Evolutionary conservation across 2,113 vertebrate genomes (phyloP).

Genomic region (Enhydra lutris): DNA sequence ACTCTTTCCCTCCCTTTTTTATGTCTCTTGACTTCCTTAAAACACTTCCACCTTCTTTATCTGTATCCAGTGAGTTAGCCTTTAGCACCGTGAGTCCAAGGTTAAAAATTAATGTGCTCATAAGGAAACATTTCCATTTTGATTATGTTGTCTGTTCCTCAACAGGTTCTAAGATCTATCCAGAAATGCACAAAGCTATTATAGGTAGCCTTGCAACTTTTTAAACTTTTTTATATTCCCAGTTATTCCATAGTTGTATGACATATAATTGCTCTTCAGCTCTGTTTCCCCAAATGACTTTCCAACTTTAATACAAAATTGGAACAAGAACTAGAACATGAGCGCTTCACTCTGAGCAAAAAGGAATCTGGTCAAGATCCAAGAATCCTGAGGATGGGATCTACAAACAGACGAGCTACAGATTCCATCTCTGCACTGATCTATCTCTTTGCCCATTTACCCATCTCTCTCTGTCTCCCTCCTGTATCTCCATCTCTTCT

Average conservation of each 20-base stretch:
- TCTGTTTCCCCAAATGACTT: not conserved
- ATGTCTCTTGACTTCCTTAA: not conserved
- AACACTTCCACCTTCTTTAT: not conserved
- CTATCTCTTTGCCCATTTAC: too few species aligned
- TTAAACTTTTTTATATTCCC: not conserved
- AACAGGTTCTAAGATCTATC: not conserved
- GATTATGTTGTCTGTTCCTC: not conserved
- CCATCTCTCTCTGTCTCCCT: not conserved
- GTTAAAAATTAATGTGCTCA: conserved; percentile 29
- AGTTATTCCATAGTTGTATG: not conserved
- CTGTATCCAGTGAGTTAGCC: not conserved
- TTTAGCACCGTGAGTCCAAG: not conserved
- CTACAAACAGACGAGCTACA: not conserved
- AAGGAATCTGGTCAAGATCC: not conserved
- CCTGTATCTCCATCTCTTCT: too few species aligned
- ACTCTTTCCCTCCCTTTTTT: not conserved
- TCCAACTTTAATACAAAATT: not conserved
- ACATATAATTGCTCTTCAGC: not conserved
- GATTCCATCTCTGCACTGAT: not conserved
- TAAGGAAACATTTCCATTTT: not conserved
- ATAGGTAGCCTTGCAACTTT: not conserved
- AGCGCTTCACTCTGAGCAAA: not conserved
- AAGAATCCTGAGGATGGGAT: not conserved
- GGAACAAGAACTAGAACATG: not conserved
- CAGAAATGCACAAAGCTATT: not conserved